Evolutionary conservation across 1,140 invertebrate species (phyloP).

Genomic region (Neodiprion virginianus): DNA sequence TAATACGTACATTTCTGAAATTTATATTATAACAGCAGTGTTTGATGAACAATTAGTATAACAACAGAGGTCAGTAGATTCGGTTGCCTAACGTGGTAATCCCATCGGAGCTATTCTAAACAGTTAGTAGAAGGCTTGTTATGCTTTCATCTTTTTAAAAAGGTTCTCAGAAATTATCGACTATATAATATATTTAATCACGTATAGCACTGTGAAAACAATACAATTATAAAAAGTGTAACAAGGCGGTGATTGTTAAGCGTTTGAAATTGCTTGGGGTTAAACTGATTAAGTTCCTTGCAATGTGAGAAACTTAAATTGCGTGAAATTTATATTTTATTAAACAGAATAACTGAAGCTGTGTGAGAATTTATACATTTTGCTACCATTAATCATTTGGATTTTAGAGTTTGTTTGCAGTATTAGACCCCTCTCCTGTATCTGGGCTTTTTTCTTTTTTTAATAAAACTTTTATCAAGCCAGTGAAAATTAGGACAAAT

Average conservation of each 20-base stretch:
- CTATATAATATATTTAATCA: slow-evolving; percentile 15
- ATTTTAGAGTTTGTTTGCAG: neutral
- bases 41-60: neutral
- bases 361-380: slow-evolving; percentile 13
- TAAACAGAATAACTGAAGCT: slow-evolving; percentile 15
- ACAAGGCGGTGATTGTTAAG: slow-evolving; percentile 9
- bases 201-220: slow-evolving; percentile 8
- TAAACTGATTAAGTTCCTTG: slow-evolving; percentile 21
- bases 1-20: neutral
- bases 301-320: slow-evolving; percentile 13
- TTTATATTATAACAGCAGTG: neutral
- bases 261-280: slow-evolving; percentile 16
- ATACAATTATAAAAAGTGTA: slow-evolving; percentile 5
- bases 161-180: slow-evolving; percentile 1
- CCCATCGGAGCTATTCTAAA: neutral
- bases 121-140: slow-evolving; percentile 5
- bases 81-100: neutral
- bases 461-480: neutral
- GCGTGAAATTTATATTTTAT: slow-evolving; percentile 14
- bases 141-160: neutral
- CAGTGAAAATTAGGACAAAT: slow-evolving; percentile 12
- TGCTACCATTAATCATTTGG: neutral
- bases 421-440: neutral
- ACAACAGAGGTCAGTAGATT: neutral
- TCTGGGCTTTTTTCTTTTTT: neutral